These are phyloP conservation scores for Pangasianodon hypophthalmus DNA, from an alignment of 2,113 vertebrate genomes.

Conservation along the genomic window DNA sequence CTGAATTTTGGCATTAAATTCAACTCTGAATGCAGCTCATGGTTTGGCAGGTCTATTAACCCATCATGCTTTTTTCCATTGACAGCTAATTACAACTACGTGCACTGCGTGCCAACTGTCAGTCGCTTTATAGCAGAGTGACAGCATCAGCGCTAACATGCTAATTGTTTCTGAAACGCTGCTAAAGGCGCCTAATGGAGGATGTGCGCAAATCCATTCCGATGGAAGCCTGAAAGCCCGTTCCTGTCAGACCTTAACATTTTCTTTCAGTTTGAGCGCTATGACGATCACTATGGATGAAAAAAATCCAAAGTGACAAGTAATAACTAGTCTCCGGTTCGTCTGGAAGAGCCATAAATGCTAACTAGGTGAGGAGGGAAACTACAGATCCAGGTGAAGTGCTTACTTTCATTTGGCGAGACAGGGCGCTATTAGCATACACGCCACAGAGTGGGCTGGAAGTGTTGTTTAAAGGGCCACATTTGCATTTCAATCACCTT, in stretches of 20 bases:
- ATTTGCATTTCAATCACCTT: slow-evolving; percentile 63
- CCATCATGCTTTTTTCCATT: slow-evolving; percentile 17
- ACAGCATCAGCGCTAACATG: slow-evolving; percentile 43
- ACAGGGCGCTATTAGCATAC: slow-evolving; percentile 29
- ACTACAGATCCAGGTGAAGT: background rate
- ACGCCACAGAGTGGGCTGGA: background rate
- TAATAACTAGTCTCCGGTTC: background rate
- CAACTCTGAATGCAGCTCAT: background rate
- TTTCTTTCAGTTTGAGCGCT: too few relatives aligned
- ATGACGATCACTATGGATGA: background rate
- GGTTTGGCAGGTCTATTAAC: slow-evolving; percentile 42
- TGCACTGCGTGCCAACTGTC: slow-evolving; percentile 17
- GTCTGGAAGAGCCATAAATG: slow-evolving; percentile 1
- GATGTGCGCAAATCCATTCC: background rate
- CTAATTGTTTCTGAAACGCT: slow-evolving; percentile 57
- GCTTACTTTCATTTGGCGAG: background rate
- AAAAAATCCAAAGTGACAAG: background rate
- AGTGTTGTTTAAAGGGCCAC: slow-evolving; percentile 37
- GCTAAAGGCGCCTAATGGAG: slow-evolving; percentile 50
- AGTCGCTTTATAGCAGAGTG: slow-evolving; percentile 28
- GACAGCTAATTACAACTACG: slow-evolving; percentile 36
- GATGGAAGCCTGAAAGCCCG: background rate
- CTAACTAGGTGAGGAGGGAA: background rate
- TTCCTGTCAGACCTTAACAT: background rate
- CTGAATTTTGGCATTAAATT: background rate